Percentiles rank a stretch among this genome's conserved stretches.
Conservation (phyloP, 2,113 vertebrate genomes). For the Anser brachyrhynchus region DNA sequence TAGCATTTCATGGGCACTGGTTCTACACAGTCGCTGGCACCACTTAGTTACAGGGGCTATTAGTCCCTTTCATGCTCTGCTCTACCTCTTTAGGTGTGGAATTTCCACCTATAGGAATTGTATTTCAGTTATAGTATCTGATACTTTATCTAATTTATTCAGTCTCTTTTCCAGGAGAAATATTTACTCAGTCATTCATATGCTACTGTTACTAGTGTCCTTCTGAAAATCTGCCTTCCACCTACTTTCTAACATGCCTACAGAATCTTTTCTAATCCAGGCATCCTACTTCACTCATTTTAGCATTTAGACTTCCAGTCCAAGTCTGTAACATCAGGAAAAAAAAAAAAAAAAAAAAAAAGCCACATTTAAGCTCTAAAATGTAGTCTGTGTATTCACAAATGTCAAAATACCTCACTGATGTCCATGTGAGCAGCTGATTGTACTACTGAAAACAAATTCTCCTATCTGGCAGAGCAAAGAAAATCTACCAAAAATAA, state of each 20-base stretch:
- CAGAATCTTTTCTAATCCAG: not conserved
- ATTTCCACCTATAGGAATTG: not conserved
- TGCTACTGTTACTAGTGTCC: not conserved
- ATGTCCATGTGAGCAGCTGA: not conserved
- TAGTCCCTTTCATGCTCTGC: not conserved
- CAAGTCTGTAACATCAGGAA: not conserved
- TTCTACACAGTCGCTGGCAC: fast-evolving
- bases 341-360: not conserved
- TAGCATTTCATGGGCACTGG: fast-evolving
- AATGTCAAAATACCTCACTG: not conserved
- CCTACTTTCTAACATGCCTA: not conserved
- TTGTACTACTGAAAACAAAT: not conserved
- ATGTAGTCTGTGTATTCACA: not conserved
- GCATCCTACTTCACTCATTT: not conserved
- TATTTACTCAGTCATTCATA: not conserved
- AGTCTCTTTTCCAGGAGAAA: not conserved
- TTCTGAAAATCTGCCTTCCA: not conserved
- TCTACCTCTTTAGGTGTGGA: not conserved
- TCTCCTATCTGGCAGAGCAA: not conserved
- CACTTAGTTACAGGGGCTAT: not conserved
- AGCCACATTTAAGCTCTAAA: not conserved
- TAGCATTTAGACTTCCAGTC: not conserved
- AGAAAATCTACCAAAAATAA: not conserved
- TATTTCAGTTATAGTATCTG: not conserved
- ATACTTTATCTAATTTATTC: not conserved